Percentiles rank a stretch among this genome's conserved stretches.
These are phyloP conservation scores for Lysandra coridon DNA, from an alignment of 2,888 invertebrate species.

Conservation along the genomic window DNA sequence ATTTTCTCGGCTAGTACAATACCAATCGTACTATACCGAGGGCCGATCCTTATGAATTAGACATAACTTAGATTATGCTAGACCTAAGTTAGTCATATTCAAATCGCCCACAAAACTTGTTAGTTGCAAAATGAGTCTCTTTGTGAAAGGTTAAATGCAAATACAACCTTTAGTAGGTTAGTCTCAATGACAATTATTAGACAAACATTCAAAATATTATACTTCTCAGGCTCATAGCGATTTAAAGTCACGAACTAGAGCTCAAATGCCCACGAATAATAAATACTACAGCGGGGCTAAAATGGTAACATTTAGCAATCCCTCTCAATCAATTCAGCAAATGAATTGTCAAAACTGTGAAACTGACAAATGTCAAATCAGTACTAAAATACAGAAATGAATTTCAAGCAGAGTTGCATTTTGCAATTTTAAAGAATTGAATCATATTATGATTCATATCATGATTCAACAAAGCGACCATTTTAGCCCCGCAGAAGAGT, in stretches of 20 bases:
- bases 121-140: conserved; percentile 22
- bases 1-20: no score
- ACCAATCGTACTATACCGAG: neutral
- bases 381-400: no score
- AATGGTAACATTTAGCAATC: no score
- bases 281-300: no score
- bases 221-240: neutral
- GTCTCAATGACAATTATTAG: conserved; percentile 28
- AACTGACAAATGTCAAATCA: no score
- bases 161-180: conserved; percentile 25
- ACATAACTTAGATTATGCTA: neutral
- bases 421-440: no score
- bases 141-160: conserved; percentile 29
- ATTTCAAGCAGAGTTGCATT: no score
- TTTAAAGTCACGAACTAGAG: conserved; percentile 9
- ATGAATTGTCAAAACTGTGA: no score
- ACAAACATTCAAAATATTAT: conserved; percentile 27
- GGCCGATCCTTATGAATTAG: neutral
- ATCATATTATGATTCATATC: no score
- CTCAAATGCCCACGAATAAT: neutral
- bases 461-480: no score
- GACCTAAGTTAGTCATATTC: conserved; percentile 11
- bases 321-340: no score
- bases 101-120: conserved; percentile 5
- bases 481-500: no score